Evolutionary conservation across 1,140 invertebrate species (phyloP), one percentile per base, ranked within the genome.

Genomic region (Bombus huntii): DNA sequence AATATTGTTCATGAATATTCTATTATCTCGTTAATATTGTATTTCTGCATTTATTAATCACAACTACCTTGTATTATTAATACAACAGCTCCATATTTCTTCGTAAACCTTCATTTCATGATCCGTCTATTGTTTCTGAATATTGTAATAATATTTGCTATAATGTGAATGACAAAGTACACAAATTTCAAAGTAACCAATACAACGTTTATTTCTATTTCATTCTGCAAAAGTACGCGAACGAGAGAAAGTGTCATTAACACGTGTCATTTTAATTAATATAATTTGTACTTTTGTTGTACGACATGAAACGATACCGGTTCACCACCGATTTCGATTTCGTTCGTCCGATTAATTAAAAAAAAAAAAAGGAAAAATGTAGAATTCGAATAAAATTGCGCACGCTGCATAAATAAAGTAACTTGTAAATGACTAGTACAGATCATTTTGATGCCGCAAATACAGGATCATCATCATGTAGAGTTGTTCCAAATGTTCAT

Each of bases 401-500:
- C 82, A 44, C 83, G 42, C 70, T 87, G 85, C 86, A 92, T 93
- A 92, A 93, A 93, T 91, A 92, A 89, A 79, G 68, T 91, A 91
- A 91, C 85, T 88, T 89, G 88, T 87, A 88, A 92, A 92, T 93
- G 92, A 93, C 92, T 93, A 93, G 92, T 91, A 88, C 81, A 82
- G 71, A 90, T 90, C 87, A 87, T 88, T 89, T 86, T 73, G n/a
- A 71, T 72, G 83, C 80, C 85, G 77, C 71, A 65, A 83, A 73
- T 37, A 75, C 59, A 84, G 70, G 66, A 89, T 87, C 75, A 62
- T 57, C 66, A 72, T 31, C 76, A 53, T 65, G n/a, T 75, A 68
- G 28, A 8, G 37, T 53, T 53, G 62, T 77, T 91, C 42, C 42
- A 53, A 47, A 25, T 34, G 28, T 6, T 39, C 39, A 39, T 44